Evolutionary conservation across 2,888 invertebrate genomes (phyloP), one percentile per base, ranked within the genome.

Genomic region (Sphaeridia pumilis): DNA sequence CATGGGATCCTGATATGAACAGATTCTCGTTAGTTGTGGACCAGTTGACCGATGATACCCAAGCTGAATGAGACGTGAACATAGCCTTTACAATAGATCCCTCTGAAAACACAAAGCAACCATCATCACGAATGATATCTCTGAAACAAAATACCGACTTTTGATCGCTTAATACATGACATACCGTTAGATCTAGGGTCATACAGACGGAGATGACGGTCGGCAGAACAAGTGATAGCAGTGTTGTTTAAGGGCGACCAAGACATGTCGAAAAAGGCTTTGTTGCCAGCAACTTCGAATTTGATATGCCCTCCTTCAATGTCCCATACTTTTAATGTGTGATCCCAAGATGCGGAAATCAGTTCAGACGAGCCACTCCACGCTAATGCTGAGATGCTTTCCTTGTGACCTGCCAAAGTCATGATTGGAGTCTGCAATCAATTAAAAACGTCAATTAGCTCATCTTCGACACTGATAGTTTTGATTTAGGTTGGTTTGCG

Each of bases 321-420:
- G 71, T 98, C 95, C 97, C 97, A 98, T 7, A 93, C 70, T 70
- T 87, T 84, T 17, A 98, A 74, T 1, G 93, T 86, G 69, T 97
- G 94, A 74, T 98, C 97, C 92, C 92, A 93, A 1, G 94, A 89
- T 49, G 84, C 80, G 0, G 93, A 89, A 7, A 87, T 76, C 2
- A 94, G 73, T 58, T 85, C 84, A 60, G 79, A 76, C 52, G 76
- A 76, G 63, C 85, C 83, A 65, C 84, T 78, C 94, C 95, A 98
- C 49, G 81, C 78, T 0, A 87, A 78, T 0, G 83, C 80, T 0
- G 88, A 87, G 20, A 98, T 80, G 14, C 84, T 85, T 71, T 97
- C 97, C 58, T 84, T 82, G 69, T 98, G 97, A 0, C 94, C 94
- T 70, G 86, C 84, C 58, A 97, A 72, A 2, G 94, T 94, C 67